Evolutionary conservation across 2,888 invertebrate genomes (phyloP), one percentile per base, ranked within the genome.

Genomic region (Ptilodon capucinus): DNA sequence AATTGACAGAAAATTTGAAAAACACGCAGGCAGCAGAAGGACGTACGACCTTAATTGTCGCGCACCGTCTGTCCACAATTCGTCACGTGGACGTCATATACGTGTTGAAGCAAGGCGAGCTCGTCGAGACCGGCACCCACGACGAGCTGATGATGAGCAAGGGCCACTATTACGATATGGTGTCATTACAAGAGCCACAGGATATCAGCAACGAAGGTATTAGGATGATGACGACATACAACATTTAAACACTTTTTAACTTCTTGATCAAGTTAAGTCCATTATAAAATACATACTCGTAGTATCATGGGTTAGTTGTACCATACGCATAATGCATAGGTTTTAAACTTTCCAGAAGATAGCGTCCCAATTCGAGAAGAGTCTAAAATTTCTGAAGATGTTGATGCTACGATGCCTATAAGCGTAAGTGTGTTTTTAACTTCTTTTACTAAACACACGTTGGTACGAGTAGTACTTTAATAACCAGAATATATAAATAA

Each of bases 31-130:
- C 96, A 0, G 92, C 94, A 51, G 91, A 93, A 66, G 95, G 95
- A 9, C 91, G 96, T 40, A 96, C 97, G 0, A 95, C 95, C 54
- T 92, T 97, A 21, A 94, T 95, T 11, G 95, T 97, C 57, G 97
- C 97, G 9, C 97, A 97, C 83, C 92, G 97, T 13, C 85, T 97
- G 32, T 93, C 94, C 0, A 95, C 95, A 0, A 94, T 95, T 43
- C 86, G 93, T 32, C 87, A 92, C 47, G 95, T 94, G 0, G 92
- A 94, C 34, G 23, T 72, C 4, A 81, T 81, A 51, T 71, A 74
- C 47, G 93, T 93, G 0, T 74, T 94, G 57, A 83, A 92, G 21
- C 80, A 92, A 13, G 95, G 95, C 0, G 69, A 81, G 57, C 92
- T 94, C 0, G 91, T 93, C 0, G 95, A 95, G 75, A 81, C 91